These are phyloP conservation scores for Trilocha varians DNA, from an alignment of 2,888 invertebrate species.

Conservation along the genomic window DNA sequence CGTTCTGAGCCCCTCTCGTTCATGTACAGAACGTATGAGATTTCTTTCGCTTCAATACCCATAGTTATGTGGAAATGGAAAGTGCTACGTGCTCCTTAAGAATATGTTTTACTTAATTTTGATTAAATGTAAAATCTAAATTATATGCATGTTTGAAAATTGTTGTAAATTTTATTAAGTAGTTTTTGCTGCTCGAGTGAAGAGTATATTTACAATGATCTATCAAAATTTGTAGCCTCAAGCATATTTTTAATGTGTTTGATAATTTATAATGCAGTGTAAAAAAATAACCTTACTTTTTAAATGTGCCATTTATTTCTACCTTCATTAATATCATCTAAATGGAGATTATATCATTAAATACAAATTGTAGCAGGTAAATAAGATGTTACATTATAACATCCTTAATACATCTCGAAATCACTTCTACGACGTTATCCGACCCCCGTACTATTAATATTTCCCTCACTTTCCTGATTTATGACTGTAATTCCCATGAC, in stretches of 20 bases:
- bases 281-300: too few species aligned
- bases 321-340: too few species aligned
- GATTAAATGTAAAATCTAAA: not conserved
- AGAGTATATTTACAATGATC: too few species aligned
- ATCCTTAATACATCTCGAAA: not conserved
- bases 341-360: too few species aligned
- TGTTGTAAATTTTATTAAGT: too few species aligned
- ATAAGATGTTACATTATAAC: not conserved
- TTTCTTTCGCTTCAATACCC: not conserved
- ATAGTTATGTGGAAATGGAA: not conserved
- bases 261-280: too few species aligned
- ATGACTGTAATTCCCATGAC: slow-evolving; percentile 31
- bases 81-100: not conserved
- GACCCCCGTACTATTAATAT: not conserved
- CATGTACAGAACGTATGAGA: slow-evolving; percentile 2
- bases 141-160: too few species aligned
- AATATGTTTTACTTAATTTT: not conserved
- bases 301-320: too few species aligned
- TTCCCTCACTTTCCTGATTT: slow-evolving; percentile 24
- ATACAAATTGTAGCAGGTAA: too few species aligned
- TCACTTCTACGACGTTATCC: not conserved
- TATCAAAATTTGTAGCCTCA: too few species aligned
- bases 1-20: slow-evolving; percentile 10
- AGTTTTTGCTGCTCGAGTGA: too few species aligned
- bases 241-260: too few species aligned